Evolutionary conservation across 2,113 vertebrate genomes (phyloP).

Genomic region (Athene cunicularia): DNA sequence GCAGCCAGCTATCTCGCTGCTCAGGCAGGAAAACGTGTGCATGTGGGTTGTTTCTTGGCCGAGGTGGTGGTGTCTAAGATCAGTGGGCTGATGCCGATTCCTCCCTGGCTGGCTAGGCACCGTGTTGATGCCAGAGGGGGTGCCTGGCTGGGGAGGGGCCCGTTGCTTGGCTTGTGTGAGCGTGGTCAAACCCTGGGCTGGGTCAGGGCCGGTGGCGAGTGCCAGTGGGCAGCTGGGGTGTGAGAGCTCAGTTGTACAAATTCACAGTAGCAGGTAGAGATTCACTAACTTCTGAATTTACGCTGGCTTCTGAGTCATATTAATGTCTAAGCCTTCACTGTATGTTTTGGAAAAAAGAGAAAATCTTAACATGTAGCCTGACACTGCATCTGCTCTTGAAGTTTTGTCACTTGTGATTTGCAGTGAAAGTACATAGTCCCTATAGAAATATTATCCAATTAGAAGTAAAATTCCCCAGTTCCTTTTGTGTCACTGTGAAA

Average conservation of each 20-base stretch:
- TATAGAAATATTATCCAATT: constrained; percentile 15
- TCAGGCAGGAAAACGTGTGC: neutral
- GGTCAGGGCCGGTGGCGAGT: neutral
- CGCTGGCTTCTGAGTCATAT: neutral
- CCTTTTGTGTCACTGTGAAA: constrained; percentile 27
- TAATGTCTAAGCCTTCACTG: neutral
- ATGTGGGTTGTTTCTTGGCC: neutral
- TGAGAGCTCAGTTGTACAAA: neutral
- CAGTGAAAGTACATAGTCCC: neutral
- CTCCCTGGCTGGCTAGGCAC: neutral
- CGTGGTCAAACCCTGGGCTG: fast-evolving
- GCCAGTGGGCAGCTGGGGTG: neutral
- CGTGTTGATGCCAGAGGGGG: neutral
- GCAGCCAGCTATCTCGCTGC: neutral
- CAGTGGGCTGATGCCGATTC: neutral
- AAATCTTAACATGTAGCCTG: neutral
- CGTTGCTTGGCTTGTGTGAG: fast-evolving
- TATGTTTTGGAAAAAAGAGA: neutral
- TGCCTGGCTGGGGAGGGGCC: neutral
- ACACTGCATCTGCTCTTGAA: neutral
- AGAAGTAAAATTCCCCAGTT: constrained; percentile 28
- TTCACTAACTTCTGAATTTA: neutral
- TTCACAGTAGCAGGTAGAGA: neutral
- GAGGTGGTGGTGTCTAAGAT: neutral
- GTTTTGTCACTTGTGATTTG: constrained; percentile 8